These are phyloP conservation scores for Felis catus DNA, from an alignment of 2,113 vertebrate genomes.

Conservation along the genomic window F.catus_Fca126_mat1.0 CM031424.1:75504001-75504500, in stretches of 20 bases:
- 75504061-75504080: not conserved
- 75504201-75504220: not conserved
- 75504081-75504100: not conserved
- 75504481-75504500: constrained; percentile 48
- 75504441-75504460: constrained; percentile 74
- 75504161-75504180: not conserved
- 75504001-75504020: not conserved
- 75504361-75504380: constrained; percentile 38
- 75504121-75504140: not conserved
- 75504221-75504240: not conserved
- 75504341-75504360: constrained; percentile 62
- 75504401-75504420: constrained; percentile 70
- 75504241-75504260: constrained; percentile 38
- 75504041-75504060: not conserved
- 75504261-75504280: constrained; percentile 68
- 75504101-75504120: not conserved
- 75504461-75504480: constrained; percentile 63
- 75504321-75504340: not conserved
- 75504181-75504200: constrained; percentile 4
- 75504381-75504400: constrained; percentile 52
- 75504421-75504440: constrained; percentile 70
- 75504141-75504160: not conserved
- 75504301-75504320: not conserved
- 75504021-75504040: not conserved
- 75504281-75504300: constrained; percentile 69